Base-by-base conservation (phyloP, 2,888 invertebrate species). In the Zelleria hepariella region DNA sequence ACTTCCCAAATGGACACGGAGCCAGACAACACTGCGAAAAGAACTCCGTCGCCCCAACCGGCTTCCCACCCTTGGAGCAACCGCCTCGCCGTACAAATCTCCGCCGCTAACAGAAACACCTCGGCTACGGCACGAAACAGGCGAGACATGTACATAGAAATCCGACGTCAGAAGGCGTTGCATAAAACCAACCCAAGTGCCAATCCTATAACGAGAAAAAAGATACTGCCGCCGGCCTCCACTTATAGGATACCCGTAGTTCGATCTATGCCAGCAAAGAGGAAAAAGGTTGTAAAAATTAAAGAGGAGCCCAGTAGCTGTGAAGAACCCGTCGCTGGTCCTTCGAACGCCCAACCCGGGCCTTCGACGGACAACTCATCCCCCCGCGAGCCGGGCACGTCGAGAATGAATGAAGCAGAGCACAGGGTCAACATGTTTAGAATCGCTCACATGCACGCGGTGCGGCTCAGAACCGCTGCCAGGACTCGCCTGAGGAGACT, bases 81-180 rank as follows among this genome's bases (percentile, higher is more conserved):
- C 65, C 81, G 88, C 1, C 75, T 89, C 10, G 88, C 88, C 0
- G 86, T 88, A 5, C 87, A 86, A 67, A 89, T 89, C 63, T 72
- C 89, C 6, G 87, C 80, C 10, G 89, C 86, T 0, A 89, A 89
- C 62, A 78, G 83, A 67, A 89, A 88, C 68, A 77, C 71, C 61
- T 88, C 89, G 1, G 64, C 71, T 23, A 86, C 85, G 18, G 88
- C 88, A 2, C 74, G 79, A 59, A 79, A 73, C 59, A 73, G 89
- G 65, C 71, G 82, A 60, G 87, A 89, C 20, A 62, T 82, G 20
- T 89, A 89, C 62, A 62, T 82, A 57, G 85, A 86, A 66, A 75
- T 75, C 58, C 82, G 74, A 64, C 74, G 85, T 25, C 73, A 75
- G 59, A 86, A 83, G 70, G 89, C 88, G 15, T 68, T 88, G 59